Base-by-base conservation (phyloP, 2,113 vertebrate genomes). In the Amphiprion ocellaris region DNA sequence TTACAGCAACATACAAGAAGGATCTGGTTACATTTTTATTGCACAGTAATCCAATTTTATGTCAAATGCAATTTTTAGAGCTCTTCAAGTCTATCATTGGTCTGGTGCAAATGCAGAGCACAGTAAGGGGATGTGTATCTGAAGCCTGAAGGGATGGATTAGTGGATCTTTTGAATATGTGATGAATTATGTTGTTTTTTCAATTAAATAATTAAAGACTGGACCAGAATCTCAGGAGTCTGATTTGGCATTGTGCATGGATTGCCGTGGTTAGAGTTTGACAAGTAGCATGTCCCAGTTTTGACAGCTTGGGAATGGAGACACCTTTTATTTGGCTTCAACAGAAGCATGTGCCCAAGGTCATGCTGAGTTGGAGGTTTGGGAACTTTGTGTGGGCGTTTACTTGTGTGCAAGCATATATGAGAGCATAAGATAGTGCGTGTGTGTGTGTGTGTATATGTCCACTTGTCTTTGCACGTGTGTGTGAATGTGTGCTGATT, bases 151-250 rank as follows among this genome's bases (percentile, higher is more conserved):
- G 28, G 49, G 52, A 46, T 55, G 21, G 67, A 63, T 19, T 16
- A 23, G 19, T 61, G 7, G 5, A 17, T 62, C 17, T 47, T 23
- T 80, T 50, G 11, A 53, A 81, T 19, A 50, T 78, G 14, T 76
- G 53, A 84, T 81, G 24, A 33, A 63, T 15, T 15, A 49, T 49
- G 15, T 17, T 17, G 47, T 39, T 86, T 62, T 89, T 86, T 47
- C 50, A 77, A 86, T 84, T 87, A 90, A 89, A 88, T 23, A 52
- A 63, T 65, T 77, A 15, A 61, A 72, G 59, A 76, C 49, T 83
- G 33, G 17, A 67, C 41, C 2, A 62, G 60, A 58, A 55, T 24
- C 23, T 5, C 41, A 62, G 33, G 39, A 44, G 37, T 69, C 62
- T 77, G 49, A 56, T 76, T 82, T 85, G 37, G 49, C 19, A 19